Percentiles rank a stretch among this genome's conserved stretches.
These are phyloP conservation scores for Notospermus geniculatus DNA, from an alignment of 1,140 invertebrate species.

Conservation along the genomic window DNA sequence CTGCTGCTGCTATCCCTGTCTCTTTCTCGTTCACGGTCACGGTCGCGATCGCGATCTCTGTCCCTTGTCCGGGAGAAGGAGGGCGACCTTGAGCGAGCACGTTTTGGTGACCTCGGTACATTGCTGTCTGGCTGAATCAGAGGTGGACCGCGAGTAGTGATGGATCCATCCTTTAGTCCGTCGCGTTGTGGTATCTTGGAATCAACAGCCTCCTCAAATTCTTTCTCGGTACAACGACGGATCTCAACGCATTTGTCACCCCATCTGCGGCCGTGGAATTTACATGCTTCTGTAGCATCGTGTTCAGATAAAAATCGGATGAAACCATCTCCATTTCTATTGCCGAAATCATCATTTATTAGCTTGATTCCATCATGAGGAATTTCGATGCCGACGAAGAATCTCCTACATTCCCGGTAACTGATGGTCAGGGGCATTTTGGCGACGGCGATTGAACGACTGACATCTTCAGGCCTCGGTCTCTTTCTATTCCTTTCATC, in stretches of 20 bases:
- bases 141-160: no score
- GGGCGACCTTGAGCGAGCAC: conserved; percentile 14
- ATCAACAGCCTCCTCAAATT: conserved; percentile 43
- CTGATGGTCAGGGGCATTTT: conserved; percentile 36
- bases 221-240: conserved; percentile 29
- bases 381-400: conserved; percentile 76
- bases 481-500: background rate
- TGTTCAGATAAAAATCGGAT: conserved; percentile 69
- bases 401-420: conserved; percentile 70
- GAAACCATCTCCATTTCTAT: conserved; percentile 74
- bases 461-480: background rate
- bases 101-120: conserved; percentile 2
- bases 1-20: no score
- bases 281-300: conserved; percentile 70
- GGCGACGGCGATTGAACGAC: conserved; percentile 22
- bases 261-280: conserved; percentile 55
- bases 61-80: background rate
- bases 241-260: conserved; percentile 41
- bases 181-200: conserved; percentile 26
- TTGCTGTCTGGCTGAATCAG: background rate
- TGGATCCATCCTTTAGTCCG: background rate
- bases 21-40: background rate
- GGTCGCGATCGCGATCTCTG: conserved; percentile 4
- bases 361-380: conserved; percentile 81
- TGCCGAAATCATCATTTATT: conserved; percentile 75